Base-by-base conservation (phyloP, 92 coral and sea anemone species). In the Blastomussa wellsi region DNA sequence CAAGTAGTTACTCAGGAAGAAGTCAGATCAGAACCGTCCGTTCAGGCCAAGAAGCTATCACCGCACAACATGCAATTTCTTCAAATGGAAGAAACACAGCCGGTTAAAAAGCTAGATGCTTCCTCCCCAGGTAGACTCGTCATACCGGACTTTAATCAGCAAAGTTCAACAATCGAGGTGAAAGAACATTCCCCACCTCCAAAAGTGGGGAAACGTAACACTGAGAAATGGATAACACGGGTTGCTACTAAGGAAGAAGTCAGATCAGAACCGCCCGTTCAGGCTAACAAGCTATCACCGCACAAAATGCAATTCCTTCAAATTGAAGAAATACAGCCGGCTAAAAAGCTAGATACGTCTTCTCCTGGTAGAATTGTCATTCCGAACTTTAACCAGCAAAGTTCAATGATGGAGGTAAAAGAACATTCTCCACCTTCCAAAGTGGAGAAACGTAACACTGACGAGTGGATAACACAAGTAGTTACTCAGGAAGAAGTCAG, bases 201-300 rank as follows among this genome's bases (percentile, higher is more conserved):
- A 51, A 52, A 51, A 76, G 64, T n/a, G 10, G 66, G 14, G 26
- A 76, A 76, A 29, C 38, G 53, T 10, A 31, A 76, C 2, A 19
- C 80, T 29, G 80, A 76, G 16, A 44, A 51, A 10, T 76, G 80
- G 80, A 32, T 76, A 51, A 76, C 80, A 31, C 65, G 29, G 60
- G 28, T 62, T 19, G 36, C 19, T 4, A 51, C 55, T 29, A 28
- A 76, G 22, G 47, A 32, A 28, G 64, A 75, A 36, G 64, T 28
- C 8, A 48, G 41, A 29, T 42, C 79, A 9, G 79, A 75, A 24
- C 64, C 53, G 41, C 44, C 62, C 13, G 20, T 59, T 26, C 79
- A 57, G 7, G 8, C 79, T 4, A 49, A 29, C 9, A 75, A 16
- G 65, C 79, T 75, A 11, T 75, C 79, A 28, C 19, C 35, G 14